Base-by-base conservation (phyloP, 2,888 invertebrate species). In the Pseudococcus longispinus region DNA sequence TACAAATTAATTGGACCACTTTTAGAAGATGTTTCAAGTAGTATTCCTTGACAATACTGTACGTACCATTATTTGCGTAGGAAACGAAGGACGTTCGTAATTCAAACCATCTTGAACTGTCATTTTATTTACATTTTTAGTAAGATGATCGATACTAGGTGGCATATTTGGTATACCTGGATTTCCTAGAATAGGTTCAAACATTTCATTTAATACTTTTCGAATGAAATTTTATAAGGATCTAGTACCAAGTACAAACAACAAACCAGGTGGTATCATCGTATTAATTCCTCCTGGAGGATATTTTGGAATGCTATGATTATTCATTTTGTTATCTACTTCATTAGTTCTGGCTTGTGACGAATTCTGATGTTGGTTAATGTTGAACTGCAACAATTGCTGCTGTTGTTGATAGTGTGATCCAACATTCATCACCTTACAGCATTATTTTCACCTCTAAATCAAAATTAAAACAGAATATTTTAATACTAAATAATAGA, bases 71-170 rank as follows among this genome's bases (percentile, higher is more conserved):
- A 23, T 42, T 11, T 80, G 77, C 18, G 77, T 20, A 37, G 77
- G 77, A 80, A 42, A 80, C 20, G 77, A 42, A 42, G 77, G 13
- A 42, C 20, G 77, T n/a, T 80, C 42, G 42, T 37, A 42, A 20
- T 29, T 18, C 13, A n/a, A n/a, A 74, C n/a, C n/a, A 20, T 80
- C 77, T 80, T 80, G 77, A 42, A 80, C 9, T 6, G 37, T 20
- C 77, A 80, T 80, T 80, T 80, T 80, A 42, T 42, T 80, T 42
- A 80, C 77, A 80, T 42, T 80, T 11, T 42, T 37, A 20, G 77
- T 42, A 37, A 80, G 42, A 26, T 80, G 77, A 42, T 80, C 77
- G 11, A 80, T 42, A 80, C 77, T 42, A n/a, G 77, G 77, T 20
- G 77, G 77, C 77, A 80, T 42, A 80, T 37, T 42, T 42, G 77